Evolutionary conservation across 2,888 invertebrate genomes (phyloP).

Genomic region (Dermolepida albohirtum): DNA sequence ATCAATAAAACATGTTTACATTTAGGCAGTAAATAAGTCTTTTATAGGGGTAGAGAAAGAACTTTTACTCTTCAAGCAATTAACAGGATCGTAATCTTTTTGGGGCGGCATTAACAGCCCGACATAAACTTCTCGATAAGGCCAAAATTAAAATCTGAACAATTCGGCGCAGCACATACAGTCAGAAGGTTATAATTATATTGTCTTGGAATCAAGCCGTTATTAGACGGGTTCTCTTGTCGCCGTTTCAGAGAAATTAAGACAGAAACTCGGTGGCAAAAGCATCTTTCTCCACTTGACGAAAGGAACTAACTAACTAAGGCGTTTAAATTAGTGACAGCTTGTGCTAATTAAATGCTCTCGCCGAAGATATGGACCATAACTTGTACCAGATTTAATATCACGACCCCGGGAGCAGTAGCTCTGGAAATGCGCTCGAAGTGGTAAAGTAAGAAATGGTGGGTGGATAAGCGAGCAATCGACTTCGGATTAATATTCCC

Average conservation of each 20-base stretch:
- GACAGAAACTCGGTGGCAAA: constrained; percentile 3
- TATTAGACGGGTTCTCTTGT: no score
- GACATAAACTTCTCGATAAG: constrained; percentile 23
- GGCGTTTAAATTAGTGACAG: constrained; percentile 49
- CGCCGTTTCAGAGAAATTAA: constrained; percentile 5
- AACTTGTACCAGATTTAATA: constrained; percentile 51
- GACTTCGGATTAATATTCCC: no score
- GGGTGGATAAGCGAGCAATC: no score
- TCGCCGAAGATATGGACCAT: constrained; percentile 51
- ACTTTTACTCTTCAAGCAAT: neutral
- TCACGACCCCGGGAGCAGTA: constrained; percentile 5
- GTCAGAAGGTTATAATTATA: constrained; percentile 13
- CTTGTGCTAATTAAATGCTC: constrained; percentile 50
- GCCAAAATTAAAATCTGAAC: constrained; percentile 30
- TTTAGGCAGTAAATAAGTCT: no score
- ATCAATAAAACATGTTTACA: no score
- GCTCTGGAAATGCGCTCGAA: neutral
- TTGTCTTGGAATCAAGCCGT: constrained; percentile 9
- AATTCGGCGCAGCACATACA: constrained; percentile 23
- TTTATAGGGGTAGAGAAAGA: no score
- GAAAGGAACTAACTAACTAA: constrained; percentile 16
- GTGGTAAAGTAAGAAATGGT: neutral
- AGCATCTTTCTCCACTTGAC: constrained; percentile 13
- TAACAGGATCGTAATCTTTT: constrained; percentile 5
- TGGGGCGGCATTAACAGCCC: constrained; percentile 2